Percentiles rank a stretch among this genome's conserved stretches.
phyloP scores from a whole-genome alignment of 2,888 invertebrate species.

The Caenorhabditis doughertyi region DNA sequence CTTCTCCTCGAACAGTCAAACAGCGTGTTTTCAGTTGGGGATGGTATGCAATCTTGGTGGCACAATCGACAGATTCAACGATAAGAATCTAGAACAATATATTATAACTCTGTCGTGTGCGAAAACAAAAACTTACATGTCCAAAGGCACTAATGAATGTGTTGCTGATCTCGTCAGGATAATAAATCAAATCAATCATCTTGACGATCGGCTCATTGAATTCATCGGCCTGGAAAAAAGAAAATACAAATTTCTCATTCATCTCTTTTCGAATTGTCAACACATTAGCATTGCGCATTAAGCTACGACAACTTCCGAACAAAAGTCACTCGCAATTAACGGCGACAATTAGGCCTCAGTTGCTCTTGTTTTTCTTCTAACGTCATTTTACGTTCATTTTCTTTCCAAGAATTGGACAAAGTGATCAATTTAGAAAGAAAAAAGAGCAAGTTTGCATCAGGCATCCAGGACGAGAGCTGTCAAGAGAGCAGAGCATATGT shows the following conservation, averaged over 20 bases:
- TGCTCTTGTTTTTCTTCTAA: conserved; percentile 4
- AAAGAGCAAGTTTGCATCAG: conserved; percentile 16
- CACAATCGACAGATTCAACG: conserved; percentile 90
- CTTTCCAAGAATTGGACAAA: background rate
- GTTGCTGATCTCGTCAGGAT: conserved; percentile 17
- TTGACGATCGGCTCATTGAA: conserved; percentile 18
- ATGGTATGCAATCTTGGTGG: conserved; percentile 90
- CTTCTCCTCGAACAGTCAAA: conserved; percentile 94
- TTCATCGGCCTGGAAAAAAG: conserved; percentile 52
- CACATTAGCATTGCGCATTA: conserved; percentile 20
- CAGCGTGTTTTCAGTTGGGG: conserved; percentile 83
- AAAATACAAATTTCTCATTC: background rate
- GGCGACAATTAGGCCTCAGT: conserved; percentile 41
- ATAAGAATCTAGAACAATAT: conserved; percentile 86
- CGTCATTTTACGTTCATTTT: conserved; percentile 17
- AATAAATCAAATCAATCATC: conserved; percentile 57
- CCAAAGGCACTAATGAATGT: conserved; percentile 34
- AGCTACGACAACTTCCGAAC: conserved; percentile 45
- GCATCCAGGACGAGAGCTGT: conserved; percentile 8
- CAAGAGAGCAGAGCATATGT: conserved; percentile 58
- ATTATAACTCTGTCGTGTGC: background rate
- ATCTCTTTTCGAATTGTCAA: background rate
- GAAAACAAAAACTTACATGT: conserved; percentile 18
- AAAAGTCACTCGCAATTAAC: conserved; percentile 54
- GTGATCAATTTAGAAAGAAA: conserved; percentile 13